A percentile compares a stretch with the other conserved stretches of the same genome.
These are phyloP conservation scores for Brachypalpus laphriformis DNA, from an alignment of 2,888 invertebrate genomes.

Conservation along the genomic window DNA sequence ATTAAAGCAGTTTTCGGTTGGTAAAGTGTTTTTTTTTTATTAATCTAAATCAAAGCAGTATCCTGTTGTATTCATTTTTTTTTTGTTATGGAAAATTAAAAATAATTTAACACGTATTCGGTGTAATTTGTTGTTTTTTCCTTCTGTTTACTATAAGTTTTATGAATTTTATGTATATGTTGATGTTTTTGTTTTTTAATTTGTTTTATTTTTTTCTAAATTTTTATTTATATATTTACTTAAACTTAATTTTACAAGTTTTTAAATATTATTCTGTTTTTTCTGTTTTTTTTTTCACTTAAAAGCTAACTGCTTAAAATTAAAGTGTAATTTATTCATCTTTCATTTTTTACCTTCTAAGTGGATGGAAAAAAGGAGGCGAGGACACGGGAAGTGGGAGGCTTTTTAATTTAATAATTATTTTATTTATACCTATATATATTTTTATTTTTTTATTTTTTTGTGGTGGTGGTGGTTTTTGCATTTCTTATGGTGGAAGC, in stretches of 20 bases:
- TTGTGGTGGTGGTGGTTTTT: slow-evolving; percentile 64
- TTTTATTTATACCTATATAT: slow-evolving; percentile 68
- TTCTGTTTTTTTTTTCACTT: slow-evolving; percentile 53
- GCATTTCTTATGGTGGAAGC: slow-evolving; percentile 69
- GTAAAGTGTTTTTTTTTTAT: slow-evolving; percentile 52
- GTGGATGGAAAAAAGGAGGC: slow-evolving; percentile 59
- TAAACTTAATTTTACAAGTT: slow-evolving; percentile 72
- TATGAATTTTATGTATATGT: slow-evolving; percentile 73
- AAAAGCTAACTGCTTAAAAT: slow-evolving; percentile 74
- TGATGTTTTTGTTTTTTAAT: slow-evolving; percentile 59
- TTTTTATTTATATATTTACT: slow-evolving; percentile 64
- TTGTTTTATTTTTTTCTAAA: slow-evolving; percentile 67
- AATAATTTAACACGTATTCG: slow-evolving; percentile 72
- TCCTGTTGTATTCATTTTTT: slow-evolving; percentile 49
- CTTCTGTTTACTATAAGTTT: slow-evolving; percentile 59
- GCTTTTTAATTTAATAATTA: slow-evolving; percentile 47
- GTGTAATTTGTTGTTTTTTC: slow-evolving; percentile 68
- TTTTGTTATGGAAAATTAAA: slow-evolving; percentile 53
- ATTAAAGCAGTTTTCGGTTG: slow-evolving; percentile 64
- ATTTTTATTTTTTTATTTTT: slow-evolving; percentile 26
- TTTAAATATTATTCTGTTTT: slow-evolving; percentile 64
- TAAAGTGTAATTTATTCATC: slow-evolving; percentile 70
- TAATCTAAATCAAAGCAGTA: slow-evolving; percentile 68
- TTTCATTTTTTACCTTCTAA: slow-evolving; percentile 47
- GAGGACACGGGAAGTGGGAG: slow-evolving; percentile 20